Evolutionary conservation across 2,797 vertebrate genomes (phyloP).

Genomic region (Pangasius mekongensis): DNA sequence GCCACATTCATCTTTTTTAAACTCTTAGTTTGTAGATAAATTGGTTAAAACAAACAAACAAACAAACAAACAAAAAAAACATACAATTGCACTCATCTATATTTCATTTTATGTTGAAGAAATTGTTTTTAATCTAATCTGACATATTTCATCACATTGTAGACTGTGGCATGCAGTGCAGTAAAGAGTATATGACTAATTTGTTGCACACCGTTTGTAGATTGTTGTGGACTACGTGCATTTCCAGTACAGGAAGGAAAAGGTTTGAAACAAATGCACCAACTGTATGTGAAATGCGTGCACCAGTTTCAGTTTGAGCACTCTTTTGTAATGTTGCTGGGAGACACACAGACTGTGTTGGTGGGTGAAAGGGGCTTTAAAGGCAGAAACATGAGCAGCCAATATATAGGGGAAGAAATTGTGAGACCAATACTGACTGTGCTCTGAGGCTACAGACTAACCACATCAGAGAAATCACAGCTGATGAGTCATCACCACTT

Average conservation of each 20-base stretch:
- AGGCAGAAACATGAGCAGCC: slow-evolving; percentile 21
- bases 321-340: not conserved
- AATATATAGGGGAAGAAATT: slow-evolving; percentile 15
- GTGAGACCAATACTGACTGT: not conserved
- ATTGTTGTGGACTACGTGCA: not conserved
- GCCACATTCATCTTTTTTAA: not conserved
- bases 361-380: slow-evolving; percentile 19
- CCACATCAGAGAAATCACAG: slow-evolving; percentile 51
- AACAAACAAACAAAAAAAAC: not conserved
- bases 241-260: not conserved
- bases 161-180: not conserved
- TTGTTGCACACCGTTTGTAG: not conserved
- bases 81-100: not conserved
- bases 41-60: too few species aligned
- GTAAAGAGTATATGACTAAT: not conserved
- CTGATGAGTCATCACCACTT: slow-evolving; percentile 39
- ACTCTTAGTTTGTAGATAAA: not conserved
- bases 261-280: not conserved
- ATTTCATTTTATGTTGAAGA: not conserved
- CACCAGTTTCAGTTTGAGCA: slow-evolving; percentile 6
- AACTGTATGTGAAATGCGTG: not conserved
- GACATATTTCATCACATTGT: not conserved
- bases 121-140: not conserved
- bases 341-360: not conserved
- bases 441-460: slow-evolving; percentile 34